Conservation (phyloP, 1,140 invertebrate genomes). For the Tribolium madens region DNA sequence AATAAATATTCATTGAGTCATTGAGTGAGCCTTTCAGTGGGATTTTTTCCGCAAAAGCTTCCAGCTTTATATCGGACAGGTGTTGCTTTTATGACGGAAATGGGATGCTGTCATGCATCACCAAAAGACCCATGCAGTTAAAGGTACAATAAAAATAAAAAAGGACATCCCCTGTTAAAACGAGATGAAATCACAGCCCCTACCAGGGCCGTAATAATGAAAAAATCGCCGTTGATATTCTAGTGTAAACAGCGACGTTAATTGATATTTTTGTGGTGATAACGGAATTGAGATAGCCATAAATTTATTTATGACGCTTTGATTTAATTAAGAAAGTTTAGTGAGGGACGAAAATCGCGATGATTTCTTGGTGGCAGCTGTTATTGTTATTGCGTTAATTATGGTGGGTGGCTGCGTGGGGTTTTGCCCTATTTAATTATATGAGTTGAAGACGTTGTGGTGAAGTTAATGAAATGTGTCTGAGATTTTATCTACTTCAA, state of each 20-base stretch:
- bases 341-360: neutral
- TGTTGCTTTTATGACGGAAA: conserved; percentile 30
- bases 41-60: neutral
- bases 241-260: conserved; percentile 17
- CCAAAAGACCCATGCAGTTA: conserved; percentile 5
- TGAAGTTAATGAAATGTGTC: neutral
- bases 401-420: conserved; percentile 6
- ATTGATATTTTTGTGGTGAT: conserved; percentile 30
- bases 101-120: conserved; percentile 31
- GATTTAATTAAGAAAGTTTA: conserved; percentile 28
- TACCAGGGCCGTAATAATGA: neutral
- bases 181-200: neutral
- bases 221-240: neutral
- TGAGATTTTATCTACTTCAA: neutral
- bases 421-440: conserved; percentile 2
- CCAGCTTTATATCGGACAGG: conserved; percentile 6
- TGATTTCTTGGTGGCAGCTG: conserved; percentile 6
- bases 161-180: neutral
- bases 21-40: neutral
- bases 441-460: neutral
- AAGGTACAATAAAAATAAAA: conserved; percentile 24
- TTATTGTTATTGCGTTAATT: conserved; percentile 27
- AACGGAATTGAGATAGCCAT: neutral
- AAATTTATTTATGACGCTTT: conserved; percentile 20
- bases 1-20: neutral